phyloP scores from a whole-genome alignment of 2,888 invertebrate genomes.

The Nemotelus nigrinus region DNA sequence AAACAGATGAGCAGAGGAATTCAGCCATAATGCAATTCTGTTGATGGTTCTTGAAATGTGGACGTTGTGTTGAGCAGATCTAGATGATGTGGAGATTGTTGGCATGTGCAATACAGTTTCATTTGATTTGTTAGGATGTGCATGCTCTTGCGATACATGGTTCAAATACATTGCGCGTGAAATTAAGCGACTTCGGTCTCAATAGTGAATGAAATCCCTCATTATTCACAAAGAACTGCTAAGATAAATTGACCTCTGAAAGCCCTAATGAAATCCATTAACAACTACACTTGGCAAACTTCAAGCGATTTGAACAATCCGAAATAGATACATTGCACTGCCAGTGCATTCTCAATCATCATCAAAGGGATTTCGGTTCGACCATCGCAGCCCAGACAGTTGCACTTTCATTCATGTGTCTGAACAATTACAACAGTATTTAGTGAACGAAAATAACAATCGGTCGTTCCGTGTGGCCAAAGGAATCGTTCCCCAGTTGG shows the following conservation, averaged over 20 bases:
- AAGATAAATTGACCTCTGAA: background rate
- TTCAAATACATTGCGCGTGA: background rate
- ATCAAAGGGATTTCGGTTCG: slow-evolving; percentile 17
- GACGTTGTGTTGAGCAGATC: too few relatives aligned
- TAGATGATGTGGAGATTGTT: too few relatives aligned
- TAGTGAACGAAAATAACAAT: slow-evolving; percentile 20
- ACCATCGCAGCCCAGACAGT: background rate
- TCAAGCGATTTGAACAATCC: too few relatives aligned
- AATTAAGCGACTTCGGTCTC: background rate
- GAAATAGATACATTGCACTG: background rate
- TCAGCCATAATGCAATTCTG: too few relatives aligned
- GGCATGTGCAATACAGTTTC: too few relatives aligned
- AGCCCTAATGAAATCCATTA: too few relatives aligned
- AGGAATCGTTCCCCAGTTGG: background rate
- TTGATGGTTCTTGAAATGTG: too few relatives aligned
- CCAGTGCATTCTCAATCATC: slow-evolving; percentile 20
- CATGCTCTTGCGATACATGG: too few relatives aligned
- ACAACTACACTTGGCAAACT: too few relatives aligned
- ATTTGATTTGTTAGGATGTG: too few relatives aligned
- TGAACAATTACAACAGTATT: background rate
- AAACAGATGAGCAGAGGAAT: too few relatives aligned
- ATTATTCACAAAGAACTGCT: background rate
- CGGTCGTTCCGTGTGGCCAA: background rate
- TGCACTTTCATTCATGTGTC: slow-evolving; percentile 43
- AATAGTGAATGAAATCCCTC: background rate